Evolutionary conservation across 2,888 invertebrate species (phyloP).

Genomic region (Sphaerophoria rueppellii): DNA sequence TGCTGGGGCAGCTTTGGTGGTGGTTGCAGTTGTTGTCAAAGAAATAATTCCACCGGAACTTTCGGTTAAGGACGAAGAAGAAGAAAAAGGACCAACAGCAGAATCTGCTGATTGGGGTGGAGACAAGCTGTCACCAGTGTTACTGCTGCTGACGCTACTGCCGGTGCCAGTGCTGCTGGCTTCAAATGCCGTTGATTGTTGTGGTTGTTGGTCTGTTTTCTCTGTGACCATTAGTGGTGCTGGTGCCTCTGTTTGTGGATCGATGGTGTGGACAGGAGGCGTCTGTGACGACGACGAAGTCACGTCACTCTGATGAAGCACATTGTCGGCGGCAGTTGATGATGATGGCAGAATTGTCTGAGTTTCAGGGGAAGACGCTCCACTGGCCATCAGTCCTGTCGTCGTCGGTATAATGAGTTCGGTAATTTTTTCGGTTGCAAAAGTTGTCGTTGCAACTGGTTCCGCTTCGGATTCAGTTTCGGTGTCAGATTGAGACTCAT

Average conservation of each 20-base stretch:
- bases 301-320: conserved; percentile 27
- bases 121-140: conserved; percentile 46
- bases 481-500: conserved; percentile 19
- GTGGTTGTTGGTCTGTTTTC: conserved; percentile 55
- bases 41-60: conserved; percentile 37
- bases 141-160: conserved; percentile 21
- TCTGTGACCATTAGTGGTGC: conserved; percentile 52
- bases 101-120: conserved; percentile 18
- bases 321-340: conserved; percentile 10
- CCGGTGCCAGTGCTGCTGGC: conserved; percentile 22
- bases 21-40: conserved; percentile 67
- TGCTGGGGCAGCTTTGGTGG: conserved; percentile 37
- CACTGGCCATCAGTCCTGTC: conserved; percentile 46
- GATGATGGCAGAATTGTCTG: conserved; percentile 22
- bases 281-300: conserved; percentile 53
- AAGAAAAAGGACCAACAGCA: too few species aligned
- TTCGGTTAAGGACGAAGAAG: conserved; percentile 37
- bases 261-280: conserved; percentile 42
- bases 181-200: conserved; percentile 50
- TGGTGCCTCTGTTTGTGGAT: conserved; percentile 48
- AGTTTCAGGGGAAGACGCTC: not conserved
- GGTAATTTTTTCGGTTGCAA: conserved; percentile 57
- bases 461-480: conserved; percentile 35
- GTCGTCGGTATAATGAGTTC: conserved; percentile 58
- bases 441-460: conserved; percentile 55